Base-by-base conservation (phyloP, 1,140 invertebrate genomes). In the Aphidius gifuensis region DNA sequence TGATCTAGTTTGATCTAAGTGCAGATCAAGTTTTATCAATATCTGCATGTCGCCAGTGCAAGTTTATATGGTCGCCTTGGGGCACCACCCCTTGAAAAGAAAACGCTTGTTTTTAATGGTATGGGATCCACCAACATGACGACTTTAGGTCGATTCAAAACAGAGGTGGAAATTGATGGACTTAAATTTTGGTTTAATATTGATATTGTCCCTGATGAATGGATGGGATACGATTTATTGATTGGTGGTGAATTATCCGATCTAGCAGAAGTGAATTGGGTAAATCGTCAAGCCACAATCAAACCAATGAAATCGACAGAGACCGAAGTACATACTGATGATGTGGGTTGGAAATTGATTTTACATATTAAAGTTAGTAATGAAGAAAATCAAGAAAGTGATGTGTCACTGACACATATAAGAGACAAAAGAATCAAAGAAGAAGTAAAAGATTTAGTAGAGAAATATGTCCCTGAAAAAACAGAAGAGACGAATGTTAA, bases 181-280 rank as follows among this genome's bases (percentile, higher is more conserved):
- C n/a, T n/a, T n/a, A n/a, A n/a, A n/a, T n/a, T n/a, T n/a, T n/a
- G n/a, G n/a, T n/a, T n/a, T n/a, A 39, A 38, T 5, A 46, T 66
- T 21, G 48, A 60, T 47, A 53, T 63, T 4, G 61, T 66, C 47
- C 59, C 61, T 4, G 65, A 66, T 23, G 42, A 53, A 2, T 61
- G 51, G 32, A 23, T 63, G 9, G 42, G 32, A 21, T 46, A 60
- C 23, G 53, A 63, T 57, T 42, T 60, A 4, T 21, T 66, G 6
- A 46, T 66, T 8, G 65, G 65, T 40, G 53, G 53, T 6, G 61
- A 66, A 45, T 49, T 63, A 1, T 60, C 60, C 1, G 53, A 56
- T 11, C 11, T 38, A 8, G 51, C 23, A n/a, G 45, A 54, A n/a
- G 5, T 66, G 4, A 6, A 11, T 9, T 6, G 56, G 44, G 61